phyloP scores from a whole-genome alignment of 2,888 invertebrate genomes.

The Megaustenia siamemsis region DNA sequence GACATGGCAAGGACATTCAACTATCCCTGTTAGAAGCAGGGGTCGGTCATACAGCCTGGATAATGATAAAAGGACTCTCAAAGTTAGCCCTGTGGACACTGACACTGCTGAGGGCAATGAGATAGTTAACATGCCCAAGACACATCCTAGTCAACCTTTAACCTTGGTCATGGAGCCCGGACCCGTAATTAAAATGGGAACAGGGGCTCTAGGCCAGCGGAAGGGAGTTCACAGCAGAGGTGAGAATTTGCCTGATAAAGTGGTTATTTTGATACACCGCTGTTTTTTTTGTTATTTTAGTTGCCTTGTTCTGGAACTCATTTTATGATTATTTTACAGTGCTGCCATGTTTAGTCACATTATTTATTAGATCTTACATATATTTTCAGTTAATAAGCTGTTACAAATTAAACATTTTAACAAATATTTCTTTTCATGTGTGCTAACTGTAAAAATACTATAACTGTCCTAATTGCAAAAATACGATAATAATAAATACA shows the following conservation, averaged over 20 bases:
- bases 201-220: constrained; percentile 48
- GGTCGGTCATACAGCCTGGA: constrained; percentile 25
- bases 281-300: no score
- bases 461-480: no score
- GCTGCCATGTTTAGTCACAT: no score
- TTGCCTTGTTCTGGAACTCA: no score
- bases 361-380: no score
- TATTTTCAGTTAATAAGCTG: no score
- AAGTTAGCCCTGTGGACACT: neutral
- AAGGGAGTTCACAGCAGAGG: constrained; percentile 36
- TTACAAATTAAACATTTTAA: no score
- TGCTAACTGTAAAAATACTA: no score
- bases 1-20: constrained; percentile 47
- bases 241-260: constrained; percentile 7
- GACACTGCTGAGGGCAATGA: constrained; percentile 21
- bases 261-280: neutral
- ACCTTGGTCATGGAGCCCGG: constrained; percentile 50
- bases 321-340: no score
- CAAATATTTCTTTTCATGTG: no score
- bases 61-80: neutral
- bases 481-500: no score
- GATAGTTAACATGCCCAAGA: constrained; percentile 11
- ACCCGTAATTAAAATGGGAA: constrained; percentile 58
- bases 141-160: neutral
- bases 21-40: constrained; percentile 18